Evolutionary conservation across 2,888 invertebrate genomes (phyloP), one percentile per base, ranked within the genome.

Genomic region (Phortica magna): DNA sequence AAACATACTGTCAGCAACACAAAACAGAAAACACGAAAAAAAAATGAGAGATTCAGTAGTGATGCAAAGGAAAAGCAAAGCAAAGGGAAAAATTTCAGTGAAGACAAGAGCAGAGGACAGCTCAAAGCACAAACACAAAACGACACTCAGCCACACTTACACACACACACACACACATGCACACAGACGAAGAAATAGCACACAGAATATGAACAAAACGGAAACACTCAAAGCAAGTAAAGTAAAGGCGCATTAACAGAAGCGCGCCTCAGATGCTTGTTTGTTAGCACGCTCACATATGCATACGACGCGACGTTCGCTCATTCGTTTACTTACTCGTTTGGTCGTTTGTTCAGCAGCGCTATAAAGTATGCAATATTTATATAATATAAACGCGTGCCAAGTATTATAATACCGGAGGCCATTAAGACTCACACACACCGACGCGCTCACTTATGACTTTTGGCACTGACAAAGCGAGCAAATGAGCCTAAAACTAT

Each of bases 341-440:
- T 17, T 17, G n/a, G 2, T 59, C 48, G 19, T 70, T 70, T 19
- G 53, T 65, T 19, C 31, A 12, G 53, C 41, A 43, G 83, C 83
- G 81, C 83, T 83, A 79, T 86, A 83, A 85, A 85, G 87, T 85
- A 87, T 85, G 85, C 88, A 85, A 85, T 88, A 85, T 85, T 85
- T 85, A 88, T 85, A 71, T 55, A 53, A 67, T 67, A 84, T 84
- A 82, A 86, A 82, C 85, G 83, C 82, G 88, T 84, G 88, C 85
- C 78, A 76, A 78, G 75, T 81, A 88, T 83, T 79, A 83, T 80
- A 83, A 79, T 59, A 78, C 83, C 80, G 78, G 68, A 79, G 75
- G 82, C 85, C 83, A 85, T 85, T 84, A 88, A 81, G 80, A 76
- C 70, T 19, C 31, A 53, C 53, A 70, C 70, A 70, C 53, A 71